Percentiles rank a stretch among this genome's conserved stretches.
Conservation (phyloP, 2,797 vertebrate species). For the Brachymystax lenok region DNA sequence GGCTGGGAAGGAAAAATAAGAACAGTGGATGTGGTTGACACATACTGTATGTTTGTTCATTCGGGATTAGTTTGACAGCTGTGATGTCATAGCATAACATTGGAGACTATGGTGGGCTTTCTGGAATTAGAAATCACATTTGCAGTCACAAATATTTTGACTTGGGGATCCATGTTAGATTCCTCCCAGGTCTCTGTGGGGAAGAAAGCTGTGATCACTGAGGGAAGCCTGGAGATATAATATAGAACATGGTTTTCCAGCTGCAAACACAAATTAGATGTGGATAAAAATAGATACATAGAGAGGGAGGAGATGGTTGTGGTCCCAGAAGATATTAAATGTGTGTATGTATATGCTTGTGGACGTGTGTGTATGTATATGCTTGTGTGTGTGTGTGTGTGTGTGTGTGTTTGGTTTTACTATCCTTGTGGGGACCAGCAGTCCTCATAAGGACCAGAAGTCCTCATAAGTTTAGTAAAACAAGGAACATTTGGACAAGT, state of each 20-base stretch:
- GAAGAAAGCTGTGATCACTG: constrained; percentile 17
- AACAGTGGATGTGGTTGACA: constrained; percentile 1
- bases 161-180: constrained; percentile 22
- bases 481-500: too few relatives aligned
- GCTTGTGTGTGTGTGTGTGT: too few relatives aligned
- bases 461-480: too few relatives aligned
- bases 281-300: constrained; percentile 38
- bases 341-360: constrained; percentile 5
- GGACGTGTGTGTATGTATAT: too few relatives aligned
- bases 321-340: constrained; percentile 16
- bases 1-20: not conserved
- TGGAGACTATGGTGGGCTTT: constrained; percentile 2
- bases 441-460: too few relatives aligned
- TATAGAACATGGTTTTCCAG: constrained; percentile 48
- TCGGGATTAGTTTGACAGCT: not conserved
- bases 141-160: constrained; percentile 52
- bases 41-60: not conserved
- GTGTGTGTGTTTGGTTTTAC: not conserved
- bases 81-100: not conserved
- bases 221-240: constrained; percentile 18
- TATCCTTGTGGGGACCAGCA: too few relatives aligned
- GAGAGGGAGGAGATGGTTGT: constrained; percentile 23
- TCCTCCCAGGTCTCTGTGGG: constrained; percentile 9
- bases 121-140: constrained; percentile 34
- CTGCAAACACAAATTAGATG: not conserved